Base-by-base conservation (phyloP, 2,888 invertebrate genomes). In the Myathropa florea region DNA sequence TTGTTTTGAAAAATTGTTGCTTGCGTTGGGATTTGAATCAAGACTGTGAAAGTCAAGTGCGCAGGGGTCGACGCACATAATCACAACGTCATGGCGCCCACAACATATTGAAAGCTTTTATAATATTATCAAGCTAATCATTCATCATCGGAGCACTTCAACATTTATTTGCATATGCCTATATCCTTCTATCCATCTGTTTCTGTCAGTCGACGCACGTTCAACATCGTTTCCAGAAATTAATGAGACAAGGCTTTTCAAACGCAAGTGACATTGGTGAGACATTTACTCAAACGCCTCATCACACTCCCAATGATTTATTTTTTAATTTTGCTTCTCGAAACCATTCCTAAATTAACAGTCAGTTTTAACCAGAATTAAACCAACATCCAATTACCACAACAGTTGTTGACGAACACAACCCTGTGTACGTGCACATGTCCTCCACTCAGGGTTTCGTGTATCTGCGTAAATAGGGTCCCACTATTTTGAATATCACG, bases 401-500 rank as follows among this genome's bases (percentile, higher is more conserved):
- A 46, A 6, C 46, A 46, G 46, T 46, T 46, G 46, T 46, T 46
- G 46, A 46, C 36, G 36, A 57, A 24, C 30, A 53, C 46, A 53
- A 26, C 28, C 65, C 24, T 55, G 36, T 24, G 70, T 26, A 24
- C 30, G 23, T 21, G 18, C 2, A 33, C 23, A 30, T 55, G 55
- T 55, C 46, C 46, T 18, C 6, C 18, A 46, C 18, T 7, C 46
- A 18, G 2, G 46, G 7, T 18, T 1, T 6, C 3, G n/a, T 24
- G 18, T 26, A 7, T 68, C n/a, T 68, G 57, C 10, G 39, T 59
- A 70, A 70, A 59, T 36, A 70, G 33, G 59, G 39, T n/a, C 33
- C 21, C 33, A 55, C 46, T 36, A 59, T 70, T 61, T 77, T 36
- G 70, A 63, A 70, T 63, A 63, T 68, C 36, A 55, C 55, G 64